Conservation (phyloP, 2,797 vertebrate species). For the Sebastes reedi region DNA sequence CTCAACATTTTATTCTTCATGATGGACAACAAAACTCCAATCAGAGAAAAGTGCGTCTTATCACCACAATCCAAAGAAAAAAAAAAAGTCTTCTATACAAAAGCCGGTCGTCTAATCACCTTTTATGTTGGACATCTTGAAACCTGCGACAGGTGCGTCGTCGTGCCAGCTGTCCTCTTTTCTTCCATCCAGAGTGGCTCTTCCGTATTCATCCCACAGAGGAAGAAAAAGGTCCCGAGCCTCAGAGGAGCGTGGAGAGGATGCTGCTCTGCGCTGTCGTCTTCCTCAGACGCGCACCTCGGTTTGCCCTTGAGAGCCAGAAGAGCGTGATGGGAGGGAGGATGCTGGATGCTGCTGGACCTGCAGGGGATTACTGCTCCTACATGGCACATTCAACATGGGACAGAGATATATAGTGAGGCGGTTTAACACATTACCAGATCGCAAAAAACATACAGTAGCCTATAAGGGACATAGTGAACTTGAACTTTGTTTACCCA, state of each 20-base stretch:
- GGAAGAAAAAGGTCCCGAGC: conserved; percentile 17
- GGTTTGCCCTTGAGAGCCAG: conserved; percentile 72
- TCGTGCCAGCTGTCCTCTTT: background rate
- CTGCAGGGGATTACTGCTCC: conserved; percentile 64
- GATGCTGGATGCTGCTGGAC: conserved; percentile 32
- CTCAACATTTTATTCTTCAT: conserved; percentile 41
- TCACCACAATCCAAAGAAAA: conserved; percentile 29
- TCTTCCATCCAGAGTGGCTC: conserved; percentile 19
- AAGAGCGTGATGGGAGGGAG: conserved; percentile 46
- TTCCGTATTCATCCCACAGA: conserved; percentile 39
- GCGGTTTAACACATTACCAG: background rate
- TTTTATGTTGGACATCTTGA: conserved; percentile 48
- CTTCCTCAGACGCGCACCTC: conserved; percentile 55
- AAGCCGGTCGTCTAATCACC: conserved; percentile 22
- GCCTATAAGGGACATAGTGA: no score
- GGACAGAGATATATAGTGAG: background rate
- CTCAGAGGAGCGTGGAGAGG: conserved; percentile 22
- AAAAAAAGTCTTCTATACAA: conserved; percentile 18
- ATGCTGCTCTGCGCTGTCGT: conserved; percentile 50
- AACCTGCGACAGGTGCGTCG: conserved; percentile 29
- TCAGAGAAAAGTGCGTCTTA: background rate
- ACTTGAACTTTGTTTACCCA: background rate
- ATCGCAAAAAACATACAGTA: background rate
- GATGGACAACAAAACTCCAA: conserved; percentile 42
- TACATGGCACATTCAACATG: conserved; percentile 19